A percentile compares a stretch with the other conserved stretches of the same genome.
These are phyloP conservation scores for Brachionus sp. DNA, from an alignment of 1,140 invertebrate genomes.

Conservation along the genomic window DNA sequence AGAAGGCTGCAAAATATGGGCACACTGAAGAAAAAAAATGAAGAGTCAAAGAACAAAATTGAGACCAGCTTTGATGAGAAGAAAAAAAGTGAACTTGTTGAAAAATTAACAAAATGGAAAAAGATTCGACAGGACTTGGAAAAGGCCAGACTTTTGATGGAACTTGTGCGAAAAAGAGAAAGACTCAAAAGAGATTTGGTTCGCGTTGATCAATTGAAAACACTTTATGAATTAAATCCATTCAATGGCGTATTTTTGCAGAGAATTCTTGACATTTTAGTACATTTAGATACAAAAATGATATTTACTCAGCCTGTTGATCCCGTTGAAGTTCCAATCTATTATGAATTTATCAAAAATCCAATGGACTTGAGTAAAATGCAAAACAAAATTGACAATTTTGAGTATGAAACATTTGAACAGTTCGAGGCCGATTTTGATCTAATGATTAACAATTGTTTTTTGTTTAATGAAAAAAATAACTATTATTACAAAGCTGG, in stretches of 20 bases:
- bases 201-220: conserved; percentile 59
- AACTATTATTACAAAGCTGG: conserved; percentile 37
- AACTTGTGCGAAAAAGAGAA: conserved; percentile 88
- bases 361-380: conserved; percentile 96
- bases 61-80: neutral
- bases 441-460: conserved; percentile 85
- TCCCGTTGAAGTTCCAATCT: conserved; percentile 83
- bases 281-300: conserved; percentile 74
- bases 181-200: conserved; percentile 85
- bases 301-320: conserved; percentile 91
- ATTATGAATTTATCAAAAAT: conserved; percentile 80
- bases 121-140: conserved; percentile 88
- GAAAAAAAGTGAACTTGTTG: conserved; percentile 62
- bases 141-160: conserved; percentile 82
- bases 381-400: conserved; percentile 71
- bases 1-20: conserved; percentile 63
- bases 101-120: conserved; percentile 90
- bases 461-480: conserved; percentile 72
- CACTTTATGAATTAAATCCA: neutral
- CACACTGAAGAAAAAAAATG: neutral
- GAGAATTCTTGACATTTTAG: conserved; percentile 69
- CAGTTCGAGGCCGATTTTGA: conserved; percentile 83
- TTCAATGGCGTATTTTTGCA: conserved; percentile 62
- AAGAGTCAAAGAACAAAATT: neutral
- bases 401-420: conserved; percentile 73